These are phyloP conservation scores for Poeciliopsis gracilis DNA, from an alignment of 2,797 vertebrate species.

Conservation along the genomic window DNA sequence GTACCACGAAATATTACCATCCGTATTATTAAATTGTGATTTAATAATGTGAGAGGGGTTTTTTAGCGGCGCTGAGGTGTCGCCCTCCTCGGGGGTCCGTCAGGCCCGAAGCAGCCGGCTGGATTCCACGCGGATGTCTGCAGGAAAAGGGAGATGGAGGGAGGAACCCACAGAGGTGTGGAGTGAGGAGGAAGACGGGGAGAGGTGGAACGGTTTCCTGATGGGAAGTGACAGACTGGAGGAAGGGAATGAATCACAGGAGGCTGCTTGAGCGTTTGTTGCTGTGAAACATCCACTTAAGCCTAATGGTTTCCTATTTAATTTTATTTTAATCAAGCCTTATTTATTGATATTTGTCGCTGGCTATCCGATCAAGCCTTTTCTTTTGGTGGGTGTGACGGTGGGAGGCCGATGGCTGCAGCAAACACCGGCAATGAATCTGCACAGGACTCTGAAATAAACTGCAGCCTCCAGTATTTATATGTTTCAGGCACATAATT, in stretches of 20 bases:
- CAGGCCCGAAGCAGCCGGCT: conserved; percentile 39
- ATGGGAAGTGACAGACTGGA: conserved; percentile 70
- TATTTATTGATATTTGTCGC: conserved; percentile 4
- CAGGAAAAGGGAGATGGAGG: conserved; percentile 43
- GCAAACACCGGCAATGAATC: background rate
- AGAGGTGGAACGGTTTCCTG: conserved; percentile 70
- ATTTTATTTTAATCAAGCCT: conserved; percentile 12
- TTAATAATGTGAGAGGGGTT: too few relatives aligned
- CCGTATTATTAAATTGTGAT: conserved; percentile 10
- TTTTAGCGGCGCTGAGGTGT: conserved; percentile 25
- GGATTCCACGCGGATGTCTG: conserved; percentile 41
- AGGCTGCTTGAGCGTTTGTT: conserved; percentile 9
- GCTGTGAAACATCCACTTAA: conserved; percentile 11
- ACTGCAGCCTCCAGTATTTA: background rate
- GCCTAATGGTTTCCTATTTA: conserved; percentile 20
- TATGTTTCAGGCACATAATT: background rate
- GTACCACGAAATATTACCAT: background rate
- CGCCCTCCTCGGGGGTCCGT: conserved; percentile 32
- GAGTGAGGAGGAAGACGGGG: conserved; percentile 64
- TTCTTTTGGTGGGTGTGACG: background rate
- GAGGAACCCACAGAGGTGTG: conserved; percentile 46
- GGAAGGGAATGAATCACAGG: conserved; percentile 39
- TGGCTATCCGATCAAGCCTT: conserved; percentile 17
- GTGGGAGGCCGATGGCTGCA: conserved; percentile 4
- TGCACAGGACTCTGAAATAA: background rate